Conservation (phyloP, 2,113 vertebrate species). For the Amia ocellicauda region DNA sequence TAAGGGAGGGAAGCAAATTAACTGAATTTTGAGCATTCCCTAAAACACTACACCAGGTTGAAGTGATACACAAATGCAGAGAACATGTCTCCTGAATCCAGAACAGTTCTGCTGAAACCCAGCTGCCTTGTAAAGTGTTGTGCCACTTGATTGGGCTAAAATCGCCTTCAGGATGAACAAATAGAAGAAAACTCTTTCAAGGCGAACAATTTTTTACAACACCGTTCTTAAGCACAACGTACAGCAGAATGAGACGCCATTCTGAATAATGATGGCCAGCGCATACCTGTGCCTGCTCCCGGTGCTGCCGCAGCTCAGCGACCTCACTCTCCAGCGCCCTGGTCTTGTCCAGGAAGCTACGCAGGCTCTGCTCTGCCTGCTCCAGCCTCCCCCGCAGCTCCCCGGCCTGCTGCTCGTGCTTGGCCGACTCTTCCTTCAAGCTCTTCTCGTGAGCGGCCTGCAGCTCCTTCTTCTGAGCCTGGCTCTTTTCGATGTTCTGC, state of each 20-base stretch:
- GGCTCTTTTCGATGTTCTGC: conserved; percentile 51
- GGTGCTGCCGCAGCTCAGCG: conserved; percentile 70
- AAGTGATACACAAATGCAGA: too few species aligned
- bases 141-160: too few species aligned
- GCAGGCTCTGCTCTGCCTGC: conserved; percentile 61
- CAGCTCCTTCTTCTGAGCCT: conserved; percentile 64
- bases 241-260: background rate
- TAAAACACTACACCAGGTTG: too few species aligned
- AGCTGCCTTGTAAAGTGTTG: too few species aligned
- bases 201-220: too few species aligned
- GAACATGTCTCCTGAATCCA: too few species aligned
- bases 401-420: conserved; percentile 58
- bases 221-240: too few species aligned
- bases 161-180: too few species aligned
- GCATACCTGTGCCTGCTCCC: conserved; percentile 76
- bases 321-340: conserved; percentile 62
- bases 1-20: too few species aligned
- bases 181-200: too few species aligned
- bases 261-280: background rate
- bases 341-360: conserved; percentile 53
- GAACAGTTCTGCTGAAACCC: too few species aligned
- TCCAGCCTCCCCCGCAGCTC: conserved; percentile 55
- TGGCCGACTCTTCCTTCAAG: conserved; percentile 53
- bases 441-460: conserved; percentile 67
- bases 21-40: too few species aligned